Conservation (phyloP, 2,888 invertebrate genomes). For the Meloe dianella region DNA sequence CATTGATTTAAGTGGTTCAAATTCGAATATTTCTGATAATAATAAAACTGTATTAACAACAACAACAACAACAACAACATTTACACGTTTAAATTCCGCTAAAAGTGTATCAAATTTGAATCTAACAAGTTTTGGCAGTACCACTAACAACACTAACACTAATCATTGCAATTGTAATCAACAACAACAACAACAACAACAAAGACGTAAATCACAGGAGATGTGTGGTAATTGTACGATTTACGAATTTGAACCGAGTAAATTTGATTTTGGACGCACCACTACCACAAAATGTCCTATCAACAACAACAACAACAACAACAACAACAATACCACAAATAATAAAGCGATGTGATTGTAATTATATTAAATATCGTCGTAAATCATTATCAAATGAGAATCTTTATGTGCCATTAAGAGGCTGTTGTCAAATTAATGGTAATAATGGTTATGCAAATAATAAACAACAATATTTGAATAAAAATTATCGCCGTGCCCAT, state of each 20-base stretch:
- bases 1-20: constrained; percentile 73
- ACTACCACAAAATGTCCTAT: constrained; percentile 24
- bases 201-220: constrained; percentile 51
- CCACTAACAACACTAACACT: not conserved
- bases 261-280: constrained; percentile 22
- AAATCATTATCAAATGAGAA: constrained; percentile 70
- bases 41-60: constrained; percentile 34
- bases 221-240: constrained; percentile 56
- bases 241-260: constrained; percentile 54
- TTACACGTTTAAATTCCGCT: constrained; percentile 62
- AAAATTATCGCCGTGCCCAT: constrained; percentile 51
- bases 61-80: constrained; percentile 42
- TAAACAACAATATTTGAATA: constrained; percentile 43
- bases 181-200: constrained; percentile 18
- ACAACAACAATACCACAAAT: constrained; percentile 31
- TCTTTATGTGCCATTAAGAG: constrained; percentile 60
- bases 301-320: not conserved
- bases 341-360: constrained; percentile 51
- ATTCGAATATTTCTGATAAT: constrained; percentile 55
- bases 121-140: constrained; percentile 49
- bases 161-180: constrained; percentile 8
- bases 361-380: constrained; percentile 53
- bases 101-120: constrained; percentile 62
- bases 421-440: constrained; percentile 56
- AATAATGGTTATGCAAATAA: constrained; percentile 49